A percentile compares a stretch with the other conserved stretches of the same genome.
phyloP scores from a whole-genome alignment of 1,140 invertebrate species.

The Agrypnia vestita region DNA sequence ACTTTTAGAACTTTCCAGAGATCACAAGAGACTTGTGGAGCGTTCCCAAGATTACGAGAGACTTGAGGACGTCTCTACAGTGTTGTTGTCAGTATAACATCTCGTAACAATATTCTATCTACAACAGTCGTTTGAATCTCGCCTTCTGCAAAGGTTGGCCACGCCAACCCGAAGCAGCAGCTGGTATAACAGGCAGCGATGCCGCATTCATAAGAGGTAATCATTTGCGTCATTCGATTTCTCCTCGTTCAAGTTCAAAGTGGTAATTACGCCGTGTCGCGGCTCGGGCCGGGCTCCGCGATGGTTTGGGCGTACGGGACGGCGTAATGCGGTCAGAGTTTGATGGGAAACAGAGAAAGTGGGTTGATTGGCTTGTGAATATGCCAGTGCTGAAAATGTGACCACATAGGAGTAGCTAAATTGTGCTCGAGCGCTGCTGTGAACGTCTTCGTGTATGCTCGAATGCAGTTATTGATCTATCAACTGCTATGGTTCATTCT shows the following conservation, averaged over 20 bases:
- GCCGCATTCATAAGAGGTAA: slow-evolving; percentile 33
- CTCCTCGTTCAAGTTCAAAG: slow-evolving; percentile 31
- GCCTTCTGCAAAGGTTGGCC: too few relatives aligned
- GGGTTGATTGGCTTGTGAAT: slow-evolving; percentile 25
- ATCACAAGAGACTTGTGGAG: too few relatives aligned
- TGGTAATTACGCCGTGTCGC: slow-evolving; percentile 11
- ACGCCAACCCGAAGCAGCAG: background rate
- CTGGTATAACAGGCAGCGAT: background rate
- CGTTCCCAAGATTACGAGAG: too few relatives aligned
- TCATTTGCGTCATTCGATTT: slow-evolving; percentile 21
- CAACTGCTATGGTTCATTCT: too few relatives aligned
- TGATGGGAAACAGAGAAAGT: slow-evolving; percentile 38
- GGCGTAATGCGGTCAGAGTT: slow-evolving; percentile 33
- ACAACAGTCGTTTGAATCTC: too few relatives aligned
- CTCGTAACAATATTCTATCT: too few relatives aligned
- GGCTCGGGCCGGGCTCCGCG: background rate
- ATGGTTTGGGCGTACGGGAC: background rate
- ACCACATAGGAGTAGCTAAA: background rate
- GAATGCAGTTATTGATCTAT: too few relatives aligned
- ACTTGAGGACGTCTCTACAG: too few relatives aligned
- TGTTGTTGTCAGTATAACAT: too few relatives aligned
- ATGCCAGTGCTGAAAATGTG: background rate
- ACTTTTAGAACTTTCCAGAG: too few relatives aligned
- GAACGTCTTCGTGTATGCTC: background rate
- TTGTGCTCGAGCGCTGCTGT: background rate